Conservation (phyloP, 2,888 invertebrate species). For the Mechanitis messenoides region DNA sequence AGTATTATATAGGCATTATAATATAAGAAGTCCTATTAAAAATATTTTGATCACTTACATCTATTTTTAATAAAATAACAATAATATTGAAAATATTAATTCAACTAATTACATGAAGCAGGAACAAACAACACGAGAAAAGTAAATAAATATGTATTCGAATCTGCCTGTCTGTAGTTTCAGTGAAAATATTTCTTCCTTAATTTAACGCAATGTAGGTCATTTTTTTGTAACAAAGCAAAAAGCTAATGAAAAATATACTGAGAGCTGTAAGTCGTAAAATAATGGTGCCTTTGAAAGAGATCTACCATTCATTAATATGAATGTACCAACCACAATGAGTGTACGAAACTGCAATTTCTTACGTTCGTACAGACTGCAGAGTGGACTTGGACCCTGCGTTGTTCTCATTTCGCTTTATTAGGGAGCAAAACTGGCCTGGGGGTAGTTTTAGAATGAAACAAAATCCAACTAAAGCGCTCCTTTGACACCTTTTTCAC, state of each 20-base stretch:
- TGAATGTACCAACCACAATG: constrained; percentile 34
- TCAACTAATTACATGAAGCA: too few relatives aligned
- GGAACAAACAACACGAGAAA: neutral
- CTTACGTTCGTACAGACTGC: constrained; percentile 27
- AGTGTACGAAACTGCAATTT: constrained; percentile 34
- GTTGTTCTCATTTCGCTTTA: constrained; percentile 17
- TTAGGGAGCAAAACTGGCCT: neutral
- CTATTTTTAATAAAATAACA: too few relatives aligned
- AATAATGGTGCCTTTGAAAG: constrained; percentile 36
- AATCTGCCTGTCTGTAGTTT: constrained; percentile 9
- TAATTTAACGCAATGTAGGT: constrained; percentile 24
- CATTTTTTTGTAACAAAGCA: constrained; percentile 29
- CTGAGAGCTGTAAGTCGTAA: constrained; percentile 32
- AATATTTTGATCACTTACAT: too few relatives aligned
- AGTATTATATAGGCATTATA: too few relatives aligned
- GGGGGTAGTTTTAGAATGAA: too few relatives aligned
- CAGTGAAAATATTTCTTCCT: constrained; percentile 18
- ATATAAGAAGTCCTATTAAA: too few relatives aligned
- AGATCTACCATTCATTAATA: constrained; percentile 34
- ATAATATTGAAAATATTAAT: too few relatives aligned
- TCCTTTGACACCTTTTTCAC: too few relatives aligned
- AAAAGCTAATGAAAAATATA: constrained; percentile 33
- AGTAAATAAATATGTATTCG: constrained; percentile 1
- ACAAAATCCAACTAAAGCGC: too few relatives aligned
- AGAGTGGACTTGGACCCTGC: constrained; percentile 8